Evolutionary conservation across 2,797 vertebrate genomes (phyloP), one percentile per base, ranked within the genome.

Genomic region (Pseudochirops cupreus): DNA sequence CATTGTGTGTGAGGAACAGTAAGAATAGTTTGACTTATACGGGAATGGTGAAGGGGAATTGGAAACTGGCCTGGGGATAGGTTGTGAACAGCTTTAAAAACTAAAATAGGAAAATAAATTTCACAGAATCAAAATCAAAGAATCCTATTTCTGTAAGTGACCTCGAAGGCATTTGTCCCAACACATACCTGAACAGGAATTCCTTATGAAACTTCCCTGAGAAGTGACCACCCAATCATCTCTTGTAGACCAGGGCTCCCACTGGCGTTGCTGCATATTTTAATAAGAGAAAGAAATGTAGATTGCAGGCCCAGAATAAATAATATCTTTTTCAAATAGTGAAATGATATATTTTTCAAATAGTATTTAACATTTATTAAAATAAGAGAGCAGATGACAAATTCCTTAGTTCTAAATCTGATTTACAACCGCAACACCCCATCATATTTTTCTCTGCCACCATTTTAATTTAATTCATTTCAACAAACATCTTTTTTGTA

Each of bases 331-430:
- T 52, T 52, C 52, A 52, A 52, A 52, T 6, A 52, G 52, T 52
- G 52, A 95, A 31, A 89, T 53, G 94, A 7, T 56, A 95, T 7
- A 33, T 54, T 95, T 58, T 96, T 21, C 93, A 93, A 93, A 53
- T 21, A 1, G 3, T 92, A 91, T 28, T 58, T 55, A 24, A 33
- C 59, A 53, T 28, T 56, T 55, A 74, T 1, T 55, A 82, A 55
- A 93, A n/a, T 16, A 89, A 52, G 24, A 29, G 33, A 1, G 1
- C 0, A 39, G 67, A 39, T 82, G 28, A 26, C 74, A 94, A 95
- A 59, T 92, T 16, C 57, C 52, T 67, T 62, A 31, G 26, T 93
- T 93, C n/a, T 54, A 4, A 29, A 50, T 33, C 93, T 95, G 5
- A 26, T 16, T 93, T 87, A 56, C n/a, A 21, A 52, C 58, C 92